Percentiles rank a stretch among this genome's conserved stretches.
phyloP scores from a whole-genome alignment of 2,888 invertebrate species.

The Leptinotarsa peninsularis region DNA sequence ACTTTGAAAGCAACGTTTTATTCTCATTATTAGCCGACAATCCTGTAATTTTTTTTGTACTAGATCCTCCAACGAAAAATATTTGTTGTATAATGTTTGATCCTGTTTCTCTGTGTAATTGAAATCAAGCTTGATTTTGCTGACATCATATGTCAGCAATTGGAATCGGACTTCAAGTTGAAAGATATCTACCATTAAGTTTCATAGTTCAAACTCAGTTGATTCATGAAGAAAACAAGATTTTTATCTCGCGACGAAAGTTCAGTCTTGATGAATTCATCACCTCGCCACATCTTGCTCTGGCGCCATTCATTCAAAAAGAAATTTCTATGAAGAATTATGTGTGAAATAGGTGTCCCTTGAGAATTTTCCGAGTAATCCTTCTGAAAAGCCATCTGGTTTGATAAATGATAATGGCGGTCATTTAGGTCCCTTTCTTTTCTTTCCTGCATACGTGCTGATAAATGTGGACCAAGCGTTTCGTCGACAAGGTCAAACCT shows the following conservation, averaged over 20 bases:
- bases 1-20: no score
- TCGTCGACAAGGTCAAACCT: constrained; percentile 50
- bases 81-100: no score
- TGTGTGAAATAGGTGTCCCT: constrained; percentile 34
- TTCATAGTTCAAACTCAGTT: no score
- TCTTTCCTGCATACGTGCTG: constrained; percentile 43
- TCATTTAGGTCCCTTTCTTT: constrained; percentile 42
- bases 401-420: constrained; percentile 44
- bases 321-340: constrained; percentile 28
- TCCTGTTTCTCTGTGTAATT: no score
- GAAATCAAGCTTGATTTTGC: no score
- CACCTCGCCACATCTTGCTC: constrained; percentile 1
- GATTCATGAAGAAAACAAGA: neutral
- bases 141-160: no score
- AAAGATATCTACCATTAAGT: no score
- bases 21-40: no score
- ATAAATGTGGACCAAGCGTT: constrained; percentile 51
- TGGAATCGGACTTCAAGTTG: no score
- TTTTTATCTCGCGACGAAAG: neutral
- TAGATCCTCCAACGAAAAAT: no score
- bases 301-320: constrained; percentile 9
- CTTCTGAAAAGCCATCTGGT: constrained; percentile 26
- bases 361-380: constrained; percentile 25
- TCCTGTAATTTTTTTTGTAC: no score
- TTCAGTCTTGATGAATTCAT: neutral